These are phyloP conservation scores for Oreochromis aureus DNA, from an alignment of 2,113 vertebrate genomes.

Conservation along the genomic window DNA sequence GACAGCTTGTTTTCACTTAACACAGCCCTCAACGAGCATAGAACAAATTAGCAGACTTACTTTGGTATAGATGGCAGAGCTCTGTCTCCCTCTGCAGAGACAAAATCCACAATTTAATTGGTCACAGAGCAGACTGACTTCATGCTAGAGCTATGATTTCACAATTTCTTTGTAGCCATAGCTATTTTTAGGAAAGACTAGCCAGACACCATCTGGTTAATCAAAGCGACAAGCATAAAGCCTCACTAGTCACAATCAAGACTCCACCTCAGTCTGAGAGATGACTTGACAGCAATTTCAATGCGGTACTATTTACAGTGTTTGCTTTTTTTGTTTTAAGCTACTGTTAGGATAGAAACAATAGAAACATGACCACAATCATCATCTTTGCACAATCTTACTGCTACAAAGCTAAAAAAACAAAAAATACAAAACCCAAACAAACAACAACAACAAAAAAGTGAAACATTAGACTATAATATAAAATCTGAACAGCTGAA, in stretches of 20 bases:
- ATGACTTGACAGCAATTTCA: not conserved
- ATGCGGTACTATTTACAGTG: not conserved
- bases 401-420: not conserved
- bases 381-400: not conserved
- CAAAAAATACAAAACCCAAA: not conserved
- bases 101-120: conserved; percentile 3
- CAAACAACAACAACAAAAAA: not conserved
- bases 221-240: conserved; percentile 14
- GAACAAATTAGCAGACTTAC: conserved; percentile 73
- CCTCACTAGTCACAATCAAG: not conserved
- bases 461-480: not conserved
- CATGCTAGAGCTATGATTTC: not conserved
- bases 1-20: not conserved
- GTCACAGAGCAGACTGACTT: not conserved
- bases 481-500: not conserved
- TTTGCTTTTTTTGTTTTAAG: not conserved
- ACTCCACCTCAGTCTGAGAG: not conserved
- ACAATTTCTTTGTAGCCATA: not conserved
- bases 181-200: conserved; percentile 15
- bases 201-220: not conserved
- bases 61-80: conserved; percentile 96
- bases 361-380: not conserved
- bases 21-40: not conserved
- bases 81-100: conserved; percentile 89
- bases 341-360: not conserved